Base-by-base conservation (phyloP, 2,797 vertebrate genomes). In the Acanthopagrus latus region DNA sequence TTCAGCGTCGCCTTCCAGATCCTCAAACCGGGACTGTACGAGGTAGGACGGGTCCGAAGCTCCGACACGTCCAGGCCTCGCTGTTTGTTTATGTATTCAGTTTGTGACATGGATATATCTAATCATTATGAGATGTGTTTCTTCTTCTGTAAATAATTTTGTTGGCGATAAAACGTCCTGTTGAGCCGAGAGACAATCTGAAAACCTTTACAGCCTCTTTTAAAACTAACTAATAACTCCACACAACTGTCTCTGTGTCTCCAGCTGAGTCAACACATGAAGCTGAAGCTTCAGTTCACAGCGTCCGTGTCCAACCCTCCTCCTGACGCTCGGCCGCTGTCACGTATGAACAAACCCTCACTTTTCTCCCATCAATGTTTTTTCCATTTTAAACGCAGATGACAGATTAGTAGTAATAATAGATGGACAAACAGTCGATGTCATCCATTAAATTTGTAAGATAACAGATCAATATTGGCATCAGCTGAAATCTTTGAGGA, bases 221-320 rank as follows among this genome's bases (percentile, higher is more conserved):
- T 29, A 29, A 29, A 29, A 29, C 29, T n/a, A n/a, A n/a, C n/a
- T n/a, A n/a, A n/a, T 29, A 29, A 29, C 29, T 4, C 5, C 29
- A 29, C 29, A 29, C 29, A 3, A 29, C 29, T 29, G 8, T 23
- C 14, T 16, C 12, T 33, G 29, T 70, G 7, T 44, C 62, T 41
- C 2, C 83, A 98, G 97, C 93, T 98, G 80, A 97, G 96, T 90
- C 97, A 98, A 76, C 97, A 98, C 88, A 98, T 98, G 97, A 98
- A 98, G 82, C 84, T 98, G 59, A 98, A 98, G 92, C 94, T 98
- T 16, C 97, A 98, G 94, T 98, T 98, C 91, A 98, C 97, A 0
- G 97, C 97, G 8, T 97, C 97, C 0, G 95, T 97, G 46, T 95
- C 96, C 20, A 97, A 97, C 90, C 96, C 97, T 1, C 97, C 97